Evolutionary conservation across 2,113 vertebrate genomes (phyloP), one percentile per base, ranked within the genome.

Genomic region (Leuciscus idus): DNA sequence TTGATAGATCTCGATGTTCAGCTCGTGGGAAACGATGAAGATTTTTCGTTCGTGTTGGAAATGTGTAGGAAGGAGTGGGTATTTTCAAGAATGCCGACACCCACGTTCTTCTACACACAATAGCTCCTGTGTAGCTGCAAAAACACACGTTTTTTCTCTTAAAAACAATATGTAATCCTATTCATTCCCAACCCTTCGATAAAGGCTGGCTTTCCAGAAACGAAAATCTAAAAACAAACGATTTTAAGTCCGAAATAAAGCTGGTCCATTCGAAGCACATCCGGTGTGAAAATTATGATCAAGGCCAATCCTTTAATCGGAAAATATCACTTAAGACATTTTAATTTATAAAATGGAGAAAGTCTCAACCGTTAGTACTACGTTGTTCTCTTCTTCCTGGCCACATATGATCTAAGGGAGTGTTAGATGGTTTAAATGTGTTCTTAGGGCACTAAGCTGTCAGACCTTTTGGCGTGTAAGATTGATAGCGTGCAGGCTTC

Each of bases 401-500:
- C 93, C 94, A 95, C 96, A 96, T 97, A 96, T 97, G 96, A 97
- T 97, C 95, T 95, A 93, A 95, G 96, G 95, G 95, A 96, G 95
- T 96, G 95, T 96, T 96, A 91, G 96, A 96, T 97, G 96, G 95
- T 96, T 97, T 95, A 97, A 97, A 97, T 96, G 98, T 97, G 96
- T 97, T 98, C 97, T 96, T 95, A 96, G 96, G 97, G 97, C 97
- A 96, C 96, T 94, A 96, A 97, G 97, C 98, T 99, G 98, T 99
- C 98, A 99, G 96, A 96, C 95, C 97, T 96, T 97, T 97, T 96
- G 96, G 97, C 95, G 94, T 96, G 95, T 94, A 98, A 99, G 98
- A 99, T 99, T 98, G 98, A 99, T 99, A 96, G 89, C 94, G 89
- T 94, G 82, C 96, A 96, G 96, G 94, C 95, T 97, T 95, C 95